Evolutionary conservation across 2,888 invertebrate species (phyloP).

Genomic region (Drosophila aldrichi): DNA sequence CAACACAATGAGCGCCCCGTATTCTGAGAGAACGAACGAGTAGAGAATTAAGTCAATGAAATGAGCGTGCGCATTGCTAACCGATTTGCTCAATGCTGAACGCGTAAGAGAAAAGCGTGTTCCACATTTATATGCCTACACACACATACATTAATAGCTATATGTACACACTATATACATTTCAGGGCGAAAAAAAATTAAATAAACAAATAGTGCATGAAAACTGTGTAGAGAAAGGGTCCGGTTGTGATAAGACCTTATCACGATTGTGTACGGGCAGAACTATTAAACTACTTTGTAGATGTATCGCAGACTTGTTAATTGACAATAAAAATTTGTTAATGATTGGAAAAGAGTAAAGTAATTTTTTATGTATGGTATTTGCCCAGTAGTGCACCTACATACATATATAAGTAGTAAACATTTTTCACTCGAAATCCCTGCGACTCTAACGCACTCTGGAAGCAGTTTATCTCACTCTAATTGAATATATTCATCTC

Average conservation of each 20-base stretch:
- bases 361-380: not conserved
- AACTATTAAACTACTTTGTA: not conserved
- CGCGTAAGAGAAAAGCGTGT: slow-evolving; percentile 9
- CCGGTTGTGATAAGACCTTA: slow-evolving; percentile 6
- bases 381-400: too few species aligned
- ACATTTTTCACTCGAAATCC: slow-evolving; percentile 17
- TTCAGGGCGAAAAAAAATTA: not conserved
- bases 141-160: not conserved
- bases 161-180: slow-evolving; percentile 1
- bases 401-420: slow-evolving; percentile 7
- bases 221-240: slow-evolving; percentile 1
- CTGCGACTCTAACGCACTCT: slow-evolving; percentile 23
- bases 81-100: not conserved
- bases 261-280: not conserved
- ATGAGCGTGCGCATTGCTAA: slow-evolving; percentile 50
- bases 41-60: slow-evolving; percentile 21
- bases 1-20: slow-evolving; percentile 11
- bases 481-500: not conserved
- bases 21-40: slow-evolving; percentile 14
- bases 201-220: not conserved
- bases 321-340: not conserved
- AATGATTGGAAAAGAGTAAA: not conserved
- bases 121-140: slow-evolving; percentile 9
- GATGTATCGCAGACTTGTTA: not conserved
- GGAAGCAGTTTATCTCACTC: not conserved